Evolutionary conservation across 2,888 invertebrate genomes (phyloP).

Genomic region (Diploptera punctata): DNA sequence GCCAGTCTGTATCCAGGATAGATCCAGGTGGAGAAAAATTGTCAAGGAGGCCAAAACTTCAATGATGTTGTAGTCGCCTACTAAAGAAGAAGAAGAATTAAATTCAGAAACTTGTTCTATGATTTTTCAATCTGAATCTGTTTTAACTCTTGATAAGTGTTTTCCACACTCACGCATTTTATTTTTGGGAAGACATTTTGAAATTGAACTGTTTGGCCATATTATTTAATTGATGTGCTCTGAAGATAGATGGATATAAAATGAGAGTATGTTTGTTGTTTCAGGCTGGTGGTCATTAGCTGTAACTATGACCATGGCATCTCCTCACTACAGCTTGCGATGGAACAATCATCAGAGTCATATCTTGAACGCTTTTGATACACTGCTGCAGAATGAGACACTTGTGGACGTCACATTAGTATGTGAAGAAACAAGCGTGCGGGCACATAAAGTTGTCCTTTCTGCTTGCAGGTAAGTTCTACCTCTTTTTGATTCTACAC

Average conservation of each 20-base stretch:
- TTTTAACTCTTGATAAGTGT: no score
- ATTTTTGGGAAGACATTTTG: no score
- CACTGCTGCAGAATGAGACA: conserved; percentile 84
- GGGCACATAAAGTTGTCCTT: conserved; percentile 90
- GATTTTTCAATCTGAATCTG: no score
- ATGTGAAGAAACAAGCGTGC: conserved; percentile 83
- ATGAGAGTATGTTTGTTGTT: not conserved
- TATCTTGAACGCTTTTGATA: conserved; percentile 86
- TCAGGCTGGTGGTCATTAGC: conserved; percentile 19
- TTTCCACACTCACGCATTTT: no score
- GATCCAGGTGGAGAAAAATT: no score
- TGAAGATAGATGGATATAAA: not conserved
- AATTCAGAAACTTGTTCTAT: no score
- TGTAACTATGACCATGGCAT: conserved; percentile 51
- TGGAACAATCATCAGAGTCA: conserved; percentile 95
- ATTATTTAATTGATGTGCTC: not conserved
- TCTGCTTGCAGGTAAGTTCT: conserved; percentile 71
- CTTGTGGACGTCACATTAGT: conserved; percentile 91
- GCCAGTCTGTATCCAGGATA: no score
- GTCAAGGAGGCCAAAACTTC: no score
- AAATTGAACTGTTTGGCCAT: no score
- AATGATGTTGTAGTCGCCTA: no score
- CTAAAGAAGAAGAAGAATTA: no score
- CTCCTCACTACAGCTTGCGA: conserved; percentile 89
- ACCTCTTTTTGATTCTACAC: no score